Evolutionary conservation across 2,797 vertebrate genomes (phyloP), one percentile per base, ranked within the genome.

Genomic region (Pampus argenteus): DNA sequence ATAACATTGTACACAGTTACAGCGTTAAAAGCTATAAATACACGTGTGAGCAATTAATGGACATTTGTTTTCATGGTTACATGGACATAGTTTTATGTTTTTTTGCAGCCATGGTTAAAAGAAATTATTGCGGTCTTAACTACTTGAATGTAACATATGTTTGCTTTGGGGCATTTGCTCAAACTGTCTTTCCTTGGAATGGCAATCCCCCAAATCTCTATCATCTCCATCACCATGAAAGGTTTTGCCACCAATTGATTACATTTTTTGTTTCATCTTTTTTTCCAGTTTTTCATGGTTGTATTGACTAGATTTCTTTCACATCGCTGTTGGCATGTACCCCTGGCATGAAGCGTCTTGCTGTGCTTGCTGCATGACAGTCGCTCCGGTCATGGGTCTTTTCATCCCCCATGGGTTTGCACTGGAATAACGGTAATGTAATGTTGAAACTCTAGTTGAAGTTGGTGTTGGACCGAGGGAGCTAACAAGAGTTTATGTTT

Each of bases 301-400:
- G 70, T 85, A 71, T 87, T 78, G 70, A 82, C 74, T 73, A 42
- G 22, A 54, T 83, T 78, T 87, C 58, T 82, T 74, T 78, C 81
- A 80, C 74, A 7, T 90, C 90, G 90, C 85, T 71, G 78, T 89
- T 79, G 76, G 79, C 89, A 82, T 92, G 86, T 84, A 56, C 74
- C 79, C 82, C 84, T 68, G 91, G 89, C 90, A 93, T 93, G 88
- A 83, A 72, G 78, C 83, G 62, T 75, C 70, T 89, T 25, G 86
- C 84, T 87, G 88, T 90, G 86, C 91, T 91, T 87, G 91, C 89
- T 93, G 93, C 92, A 93, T 93, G 93, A 92, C 49, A 81, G 78
- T 87, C 80, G 69, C 66, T 38, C 78, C 71, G 48, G 60, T 84
- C 85, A 81, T 84, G 82, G 89, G 81, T 84, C 79, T 71, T 73